Conservation (phyloP, 1,140 invertebrate genomes). For the Caenorhabditis brenneri region DNA sequence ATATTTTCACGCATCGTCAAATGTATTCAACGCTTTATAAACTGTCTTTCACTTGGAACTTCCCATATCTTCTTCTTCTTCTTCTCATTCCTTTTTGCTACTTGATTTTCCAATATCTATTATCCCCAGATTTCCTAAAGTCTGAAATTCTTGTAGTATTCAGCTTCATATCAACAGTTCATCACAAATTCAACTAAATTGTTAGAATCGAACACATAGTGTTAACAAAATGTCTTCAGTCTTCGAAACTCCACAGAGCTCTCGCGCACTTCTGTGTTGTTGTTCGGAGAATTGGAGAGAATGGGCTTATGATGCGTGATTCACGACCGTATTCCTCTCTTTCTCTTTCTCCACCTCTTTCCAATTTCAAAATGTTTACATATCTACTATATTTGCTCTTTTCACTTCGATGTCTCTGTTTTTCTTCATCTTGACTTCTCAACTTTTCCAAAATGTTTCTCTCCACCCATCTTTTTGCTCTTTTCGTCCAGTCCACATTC, state of each 20-base stretch:
- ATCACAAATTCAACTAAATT: too few species aligned
- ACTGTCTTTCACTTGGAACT: too few species aligned
- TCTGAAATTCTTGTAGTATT: too few species aligned
- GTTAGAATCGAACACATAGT: too few species aligned
- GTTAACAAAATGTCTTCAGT: not conserved
- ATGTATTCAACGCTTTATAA: too few species aligned
- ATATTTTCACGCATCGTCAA: too few species aligned
- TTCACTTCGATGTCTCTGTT: constrained; percentile 21
- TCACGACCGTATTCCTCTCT: constrained; percentile 39
- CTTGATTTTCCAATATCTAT: too few species aligned
- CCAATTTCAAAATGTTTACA: constrained; percentile 34
- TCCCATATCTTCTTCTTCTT: too few species aligned
- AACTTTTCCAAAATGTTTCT: not conserved
- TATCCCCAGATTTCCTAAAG: too few species aligned
- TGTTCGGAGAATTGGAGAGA: not conserved
- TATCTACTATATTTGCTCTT: constrained; percentile 44
- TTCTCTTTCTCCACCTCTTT: not conserved
- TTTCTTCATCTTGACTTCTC: constrained; percentile 5
- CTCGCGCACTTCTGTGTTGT: not conserved
- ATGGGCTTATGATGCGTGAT: constrained; percentile 29
- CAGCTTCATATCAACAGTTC: too few species aligned
- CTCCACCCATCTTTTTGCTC: not conserved
- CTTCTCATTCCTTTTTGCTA: too few species aligned
- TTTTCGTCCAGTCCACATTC: not conserved
- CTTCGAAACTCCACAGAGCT: not conserved